Conservation (phyloP, 30 jellyfish, hydroid and myxozoan genomes). For the Clytia hemisphaerica region DNA sequence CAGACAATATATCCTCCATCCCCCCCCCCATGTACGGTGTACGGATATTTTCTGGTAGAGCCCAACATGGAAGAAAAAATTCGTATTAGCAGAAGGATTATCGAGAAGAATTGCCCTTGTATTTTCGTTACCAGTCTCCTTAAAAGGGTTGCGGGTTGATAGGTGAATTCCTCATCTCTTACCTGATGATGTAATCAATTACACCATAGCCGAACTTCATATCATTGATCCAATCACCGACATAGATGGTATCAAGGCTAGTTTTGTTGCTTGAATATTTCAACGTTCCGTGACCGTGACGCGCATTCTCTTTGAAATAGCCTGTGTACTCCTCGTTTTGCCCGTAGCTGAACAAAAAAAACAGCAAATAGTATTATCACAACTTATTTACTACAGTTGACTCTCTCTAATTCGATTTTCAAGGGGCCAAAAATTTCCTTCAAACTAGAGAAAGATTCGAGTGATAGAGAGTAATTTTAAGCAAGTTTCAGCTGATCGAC, state of each 20-base stretch:
- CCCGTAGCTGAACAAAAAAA: conserved; percentile 17
- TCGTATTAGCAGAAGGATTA: background rate
- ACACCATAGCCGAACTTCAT: conserved; percentile 91
- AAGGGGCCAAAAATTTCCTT: too few species aligned
- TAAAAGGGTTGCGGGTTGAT: background rate
- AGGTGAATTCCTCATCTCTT: background rate
- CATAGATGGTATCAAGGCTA: conserved; percentile 56
- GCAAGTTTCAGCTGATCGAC: too few species aligned
- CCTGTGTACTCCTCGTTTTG: conserved; percentile 68
- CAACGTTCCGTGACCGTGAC: conserved; percentile 84
- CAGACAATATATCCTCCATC: too few species aligned
- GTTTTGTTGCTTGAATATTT: conserved; percentile 26
- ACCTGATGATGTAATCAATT: conserved; percentile 74
- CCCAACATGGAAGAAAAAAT: too few species aligned
- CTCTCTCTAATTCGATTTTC: too few species aligned
- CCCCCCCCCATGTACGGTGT: too few species aligned
- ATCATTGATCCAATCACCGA: conserved; percentile 88
- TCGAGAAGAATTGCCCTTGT: background rate
- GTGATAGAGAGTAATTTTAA: too few species aligned
- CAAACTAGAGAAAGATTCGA: too few species aligned
- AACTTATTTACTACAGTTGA: too few species aligned
- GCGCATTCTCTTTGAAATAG: conserved; percentile 48
- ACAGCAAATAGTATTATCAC: too few species aligned
- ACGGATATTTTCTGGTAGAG: too few species aligned
- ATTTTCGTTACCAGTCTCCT: too few species aligned